Evolutionary conservation across 1,140 invertebrate species (phyloP), one percentile per base, ranked within the genome.

Genomic region (Venustaconcha ellipsiformis): DNA sequence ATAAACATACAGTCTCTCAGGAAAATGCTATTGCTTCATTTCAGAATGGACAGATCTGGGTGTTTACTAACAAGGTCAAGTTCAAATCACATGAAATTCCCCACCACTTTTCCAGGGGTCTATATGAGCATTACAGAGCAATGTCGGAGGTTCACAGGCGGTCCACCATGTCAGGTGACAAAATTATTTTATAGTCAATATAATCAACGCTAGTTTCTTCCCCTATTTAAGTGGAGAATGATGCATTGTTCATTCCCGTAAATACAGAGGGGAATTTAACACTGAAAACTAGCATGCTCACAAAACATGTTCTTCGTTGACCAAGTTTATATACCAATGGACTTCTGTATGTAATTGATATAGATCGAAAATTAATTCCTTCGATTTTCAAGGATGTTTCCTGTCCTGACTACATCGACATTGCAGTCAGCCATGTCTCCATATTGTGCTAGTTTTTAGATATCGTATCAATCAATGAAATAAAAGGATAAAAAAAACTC

Each of bases 91-190:
- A 69, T 81, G 48, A 67, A 80, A 48, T 86, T 82, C 57, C 83
- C 83, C 20, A 82, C 77, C 17, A 79, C 78, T 37, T 82, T 86
- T 70, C 84, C 84, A 1, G 84, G 84, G 59, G 77, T 79, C 57
- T 80, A 80, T 60, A 83, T 86, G 81, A 79, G 74, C 20, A 71
- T 86, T 14, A 66, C 71, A 8, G 79, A 84, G 57, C 84, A 86
- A 67, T 86, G 84, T 73, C 70, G 78, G 20, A 72, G 82, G 20
- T 86, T 84, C 73, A 83, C 82, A 6, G 80, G 80, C 26, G 84
- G 84, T 5, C 80, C 80, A 17, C 84, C 84, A 2, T 86, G 84
- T 64, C 78, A 82, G 58, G 84, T 86, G 75, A 48, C 37, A 48
- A 8, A 48, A 48, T 48, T 48, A 6, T 48, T 48, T 48, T 11